Base-by-base conservation (phyloP, 2,797 vertebrate species). In the Diglossa cyanea region DNA sequence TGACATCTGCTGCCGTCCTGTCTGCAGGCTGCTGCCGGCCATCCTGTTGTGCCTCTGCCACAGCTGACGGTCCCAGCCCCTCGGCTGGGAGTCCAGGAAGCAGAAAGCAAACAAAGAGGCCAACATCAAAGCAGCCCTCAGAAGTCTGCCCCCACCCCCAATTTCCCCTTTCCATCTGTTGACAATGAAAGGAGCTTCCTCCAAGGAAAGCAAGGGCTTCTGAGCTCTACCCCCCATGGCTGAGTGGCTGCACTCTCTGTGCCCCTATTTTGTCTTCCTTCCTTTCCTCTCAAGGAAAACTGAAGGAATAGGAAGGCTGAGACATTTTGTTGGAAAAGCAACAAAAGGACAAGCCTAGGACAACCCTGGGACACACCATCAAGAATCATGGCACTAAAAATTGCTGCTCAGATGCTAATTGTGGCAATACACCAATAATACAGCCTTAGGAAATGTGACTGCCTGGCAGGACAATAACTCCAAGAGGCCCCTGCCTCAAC, bases 141-240 rank as follows among this genome's bases (percentile, higher is more conserved):
- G 35, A 25, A 47, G 11, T 14, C 48, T 73, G 28, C 26, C 9
- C 11, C 47, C 63, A 48, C 37, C 40, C 48, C 40, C 53, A 17
- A 1, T 57, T 94, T 94, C 68, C 85, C 47, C 30, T 86, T 91
- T 60, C 39, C 87, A 90, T 80, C 75, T 95, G 70, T n/a, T 85
- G 72, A 81, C 86, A 79, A 71, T 74, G 90, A 81, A 77, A 48
- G 40, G 35, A 87, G 47, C 28, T 96, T 94, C 79, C 66, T 94
- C 19, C 39, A 74, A 70, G 40, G 66, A 90, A 78, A 44, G 19
- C 21, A 50, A 82, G 23, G 23, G 4, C 23, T 94, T 74, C 66
- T 65, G 50, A 92, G 30, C 40, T 87, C 86, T 45, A 65, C 4
- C 24, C 26, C 4, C 17, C 6, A 10, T 16, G 42, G 45, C 35